Conservation (phyloP, 2,888 invertebrate species). For the Bellardia pandia region DNA sequence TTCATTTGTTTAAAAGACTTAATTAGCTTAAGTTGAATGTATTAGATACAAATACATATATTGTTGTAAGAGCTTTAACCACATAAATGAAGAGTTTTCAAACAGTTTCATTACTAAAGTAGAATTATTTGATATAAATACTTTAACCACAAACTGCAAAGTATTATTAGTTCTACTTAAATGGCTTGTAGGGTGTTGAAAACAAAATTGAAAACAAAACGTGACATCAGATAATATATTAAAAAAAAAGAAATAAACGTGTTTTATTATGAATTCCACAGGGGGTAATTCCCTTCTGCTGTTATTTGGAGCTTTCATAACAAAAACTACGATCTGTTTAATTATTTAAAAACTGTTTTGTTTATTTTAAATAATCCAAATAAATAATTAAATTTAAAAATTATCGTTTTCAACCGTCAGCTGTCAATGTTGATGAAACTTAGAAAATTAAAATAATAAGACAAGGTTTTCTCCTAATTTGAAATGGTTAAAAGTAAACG, state of each 20-base stretch:
- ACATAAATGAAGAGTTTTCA: too few species aligned
- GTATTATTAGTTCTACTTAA: background rate
- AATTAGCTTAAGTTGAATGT: too few species aligned
- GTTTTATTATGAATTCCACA: conserved; percentile 34
- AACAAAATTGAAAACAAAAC: conserved; percentile 23
- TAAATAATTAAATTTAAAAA: background rate
- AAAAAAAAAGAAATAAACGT: conserved; percentile 7
- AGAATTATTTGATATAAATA: background rate
- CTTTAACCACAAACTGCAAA: background rate
- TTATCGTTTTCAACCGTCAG: background rate
- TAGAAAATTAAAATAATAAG: too few species aligned
- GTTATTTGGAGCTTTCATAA: background rate
- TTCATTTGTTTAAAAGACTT: too few species aligned
- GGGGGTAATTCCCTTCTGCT: conserved; percentile 28
- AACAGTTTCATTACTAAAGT: too few species aligned
- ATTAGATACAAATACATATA: too few species aligned
- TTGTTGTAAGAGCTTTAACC: too few species aligned
- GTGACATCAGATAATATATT: conserved; percentile 29
- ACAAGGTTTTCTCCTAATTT: too few species aligned
- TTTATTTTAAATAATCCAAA: background rate
- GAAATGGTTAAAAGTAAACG: too few species aligned
- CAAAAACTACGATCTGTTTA: conserved; percentile 8
- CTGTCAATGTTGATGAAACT: background rate
- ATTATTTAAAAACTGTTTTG: background rate
- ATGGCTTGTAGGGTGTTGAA: conserved; percentile 16